phyloP scores from a whole-genome alignment of 1,140 invertebrate species.

The Dolichoris vasculosae region DNA sequence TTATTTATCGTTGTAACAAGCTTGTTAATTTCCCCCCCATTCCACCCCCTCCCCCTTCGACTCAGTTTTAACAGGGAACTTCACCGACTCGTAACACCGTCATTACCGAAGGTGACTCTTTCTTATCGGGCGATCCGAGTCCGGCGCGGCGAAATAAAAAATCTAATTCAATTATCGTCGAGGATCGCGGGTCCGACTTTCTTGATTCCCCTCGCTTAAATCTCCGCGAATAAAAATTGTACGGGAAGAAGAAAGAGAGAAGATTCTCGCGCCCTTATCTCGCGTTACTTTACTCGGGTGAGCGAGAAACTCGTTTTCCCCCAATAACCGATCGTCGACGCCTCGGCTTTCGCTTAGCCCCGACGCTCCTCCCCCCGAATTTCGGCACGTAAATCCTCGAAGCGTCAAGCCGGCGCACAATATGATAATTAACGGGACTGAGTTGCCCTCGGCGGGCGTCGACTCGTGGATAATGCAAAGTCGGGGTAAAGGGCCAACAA shows the following conservation, averaged over 20 bases:
- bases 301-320: not conserved
- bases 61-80: not conserved
- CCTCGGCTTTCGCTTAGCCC: not conserved
- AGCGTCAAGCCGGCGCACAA: not conserved
- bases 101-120: not conserved
- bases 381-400: not conserved
- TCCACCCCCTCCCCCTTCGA: no score
- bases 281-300: not conserved
- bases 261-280: not conserved
- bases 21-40: conserved; percentile 45
- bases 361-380: not conserved
- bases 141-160: not conserved
- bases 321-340: not conserved
- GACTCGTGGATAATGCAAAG: conserved; percentile 4
- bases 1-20: conserved; percentile 38
- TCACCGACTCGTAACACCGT: not conserved
- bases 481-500: not conserved
- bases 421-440: conserved; percentile 49
- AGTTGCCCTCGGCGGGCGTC: not conserved
- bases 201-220: not conserved
- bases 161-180: not conserved
- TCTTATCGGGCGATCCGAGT: conserved; percentile 4
- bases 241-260: no score
- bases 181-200: not conserved
- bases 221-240: not conserved